phyloP scores from a whole-genome alignment of 1,140 invertebrate genomes.

The Drosophila leontia region DNA sequence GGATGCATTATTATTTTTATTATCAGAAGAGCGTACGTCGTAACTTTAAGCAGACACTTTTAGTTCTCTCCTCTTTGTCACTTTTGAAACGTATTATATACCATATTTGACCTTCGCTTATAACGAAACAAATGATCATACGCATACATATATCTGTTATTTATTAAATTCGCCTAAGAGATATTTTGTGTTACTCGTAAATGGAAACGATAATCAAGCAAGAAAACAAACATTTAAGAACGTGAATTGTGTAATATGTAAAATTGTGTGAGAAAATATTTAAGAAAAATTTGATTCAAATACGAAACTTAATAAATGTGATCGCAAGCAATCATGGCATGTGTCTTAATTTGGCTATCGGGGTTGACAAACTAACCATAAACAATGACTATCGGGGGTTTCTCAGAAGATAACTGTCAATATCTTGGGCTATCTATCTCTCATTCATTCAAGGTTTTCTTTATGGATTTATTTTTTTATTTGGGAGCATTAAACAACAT shows the following conservation, averaged over 20 bases:
- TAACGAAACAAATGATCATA: slow-evolving; percentile 69
- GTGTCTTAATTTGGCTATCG: slow-evolving; percentile 1
- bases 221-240: slow-evolving; percentile 46
- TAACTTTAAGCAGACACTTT: slow-evolving; percentile 51
- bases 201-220: slow-evolving; percentile 59
- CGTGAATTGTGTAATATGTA: slow-evolving; percentile 82
- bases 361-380: background rate
- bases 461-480: slow-evolving; percentile 26
- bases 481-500: slow-evolving; percentile 6
- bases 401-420: slow-evolving; percentile 21
- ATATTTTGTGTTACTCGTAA: slow-evolving; percentile 79
- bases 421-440: background rate
- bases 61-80: slow-evolving; percentile 67
- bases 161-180: slow-evolving; percentile 82
- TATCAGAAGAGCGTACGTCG: slow-evolving; percentile 49
- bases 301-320: slow-evolving; percentile 84
- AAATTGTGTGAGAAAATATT: slow-evolving; percentile 78
- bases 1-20: slow-evolving; percentile 55
- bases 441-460: slow-evolving; percentile 26
- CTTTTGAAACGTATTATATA: slow-evolving; percentile 75
- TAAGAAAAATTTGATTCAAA: slow-evolving; percentile 82
- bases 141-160: slow-evolving; percentile 80
- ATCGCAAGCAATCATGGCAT: slow-evolving; percentile 69
- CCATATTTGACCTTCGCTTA: slow-evolving; percentile 74
- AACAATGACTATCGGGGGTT: slow-evolving; percentile 5